Evolutionary conservation across 2,888 invertebrate genomes (phyloP).

Genomic region (Andrena dorsata): DNA sequence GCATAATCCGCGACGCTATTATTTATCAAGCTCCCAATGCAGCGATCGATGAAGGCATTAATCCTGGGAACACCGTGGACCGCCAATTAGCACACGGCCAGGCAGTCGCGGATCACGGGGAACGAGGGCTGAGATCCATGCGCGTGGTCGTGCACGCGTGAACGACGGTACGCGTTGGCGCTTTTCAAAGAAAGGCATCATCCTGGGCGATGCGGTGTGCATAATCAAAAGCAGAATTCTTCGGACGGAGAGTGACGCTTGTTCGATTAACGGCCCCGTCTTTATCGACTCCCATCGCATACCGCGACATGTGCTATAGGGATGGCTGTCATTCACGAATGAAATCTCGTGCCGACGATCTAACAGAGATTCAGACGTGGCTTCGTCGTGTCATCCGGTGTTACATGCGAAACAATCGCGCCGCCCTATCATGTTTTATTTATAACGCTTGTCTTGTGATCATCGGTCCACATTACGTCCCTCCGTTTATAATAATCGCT

Average conservation of each 20-base stretch:
- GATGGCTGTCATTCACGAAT: slow-evolving; percentile 64
- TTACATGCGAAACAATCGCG: slow-evolving; percentile 66
- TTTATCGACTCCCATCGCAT: slow-evolving; percentile 68
- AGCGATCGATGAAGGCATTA: slow-evolving; percentile 40
- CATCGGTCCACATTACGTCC: slow-evolving; percentile 45
- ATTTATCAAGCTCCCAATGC: not conserved
- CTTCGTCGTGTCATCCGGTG: slow-evolving; percentile 68
- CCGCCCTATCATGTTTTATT: slow-evolving; percentile 67
- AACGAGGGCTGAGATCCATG: slow-evolving; percentile 6
- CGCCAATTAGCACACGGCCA: slow-evolving; percentile 43
- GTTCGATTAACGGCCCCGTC: slow-evolving; percentile 65
- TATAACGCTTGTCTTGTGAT: slow-evolving; percentile 50
- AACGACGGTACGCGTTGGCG: slow-evolving; percentile 42
- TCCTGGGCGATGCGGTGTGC: slow-evolving; percentile 54
- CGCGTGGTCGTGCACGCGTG: slow-evolving; percentile 43
- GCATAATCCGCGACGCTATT: not conserved
- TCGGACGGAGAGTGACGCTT: slow-evolving; percentile 55
- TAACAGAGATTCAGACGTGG: slow-evolving; percentile 59
- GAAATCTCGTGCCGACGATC: slow-evolving; percentile 65
- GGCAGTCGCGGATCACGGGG: slow-evolving; percentile 37
- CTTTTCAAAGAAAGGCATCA: slow-evolving; percentile 54
- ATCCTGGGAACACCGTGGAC: slow-evolving; percentile 18
- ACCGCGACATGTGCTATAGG: slow-evolving; percentile 52
- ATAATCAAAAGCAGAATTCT: slow-evolving; percentile 65
- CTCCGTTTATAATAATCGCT: slow-evolving; percentile 26